Conservation (phyloP, 2,888 invertebrate species). For the Drosophila percnosoma region DNA sequence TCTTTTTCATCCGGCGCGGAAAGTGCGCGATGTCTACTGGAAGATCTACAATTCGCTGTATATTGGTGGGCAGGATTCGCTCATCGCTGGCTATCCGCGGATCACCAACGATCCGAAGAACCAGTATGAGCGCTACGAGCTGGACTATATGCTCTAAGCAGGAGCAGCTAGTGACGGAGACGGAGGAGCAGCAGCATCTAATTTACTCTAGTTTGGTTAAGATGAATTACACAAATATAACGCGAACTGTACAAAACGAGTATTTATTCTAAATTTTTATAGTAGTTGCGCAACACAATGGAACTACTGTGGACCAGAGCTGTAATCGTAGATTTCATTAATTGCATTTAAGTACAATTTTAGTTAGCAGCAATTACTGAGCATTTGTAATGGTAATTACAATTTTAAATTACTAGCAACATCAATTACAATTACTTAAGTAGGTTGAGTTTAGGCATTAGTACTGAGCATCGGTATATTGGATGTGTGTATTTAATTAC, state of each 20-base stretch:
- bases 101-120: slow-evolving; percentile 98
- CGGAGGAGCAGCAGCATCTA: slow-evolving; percentile 18
- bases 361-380: slow-evolving; percentile 5
- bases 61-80: slow-evolving; percentile 98
- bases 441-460: slow-evolving; percentile 1
- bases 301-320: slow-evolving; percentile 52
- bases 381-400: slow-evolving; percentile 8
- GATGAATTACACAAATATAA: slow-evolving; percentile 47
- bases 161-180: neutral
- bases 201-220: slow-evolving; percentile 48
- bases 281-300: slow-evolving; percentile 34
- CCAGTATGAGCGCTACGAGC: slow-evolving; percentile 95
- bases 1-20: slow-evolving; percentile 98
- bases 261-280: slow-evolving; percentile 58
- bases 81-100: slow-evolving; percentile 98
- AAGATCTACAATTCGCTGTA: slow-evolving; percentile 99
- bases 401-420: slow-evolving; percentile 6
- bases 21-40: slow-evolving; percentile 99
- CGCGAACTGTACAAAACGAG: slow-evolving; percentile 59
- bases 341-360: slow-evolving; percentile 16
- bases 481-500: slow-evolving; percentile 2
- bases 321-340: slow-evolving; percentile 16
- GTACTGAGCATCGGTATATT: slow-evolving; percentile 1
- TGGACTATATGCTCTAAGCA: slow-evolving; percentile 94
- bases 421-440: slow-evolving; percentile 1